Percentiles rank a stretch among this genome's conserved stretches.
phyloP scores from a whole-genome alignment of 2,888 invertebrate genomes.

The Masnerella sp. region DNA sequence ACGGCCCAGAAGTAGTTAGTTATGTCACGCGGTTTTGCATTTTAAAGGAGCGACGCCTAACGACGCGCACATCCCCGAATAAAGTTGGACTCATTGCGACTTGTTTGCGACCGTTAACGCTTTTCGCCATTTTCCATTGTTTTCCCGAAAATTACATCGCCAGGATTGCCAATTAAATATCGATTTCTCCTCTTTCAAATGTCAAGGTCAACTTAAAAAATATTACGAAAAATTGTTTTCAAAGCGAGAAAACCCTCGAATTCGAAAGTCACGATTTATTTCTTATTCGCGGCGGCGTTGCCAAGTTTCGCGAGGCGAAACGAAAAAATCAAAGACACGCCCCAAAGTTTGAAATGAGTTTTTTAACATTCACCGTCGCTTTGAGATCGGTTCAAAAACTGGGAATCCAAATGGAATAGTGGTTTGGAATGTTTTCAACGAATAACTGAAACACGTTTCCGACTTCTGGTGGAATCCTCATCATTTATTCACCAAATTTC shows the following conservation, averaged over 20 bases:
- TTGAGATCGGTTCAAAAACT: constrained; percentile 11
- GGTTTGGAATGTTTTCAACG: background rate
- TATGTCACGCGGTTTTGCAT: constrained; percentile 70
- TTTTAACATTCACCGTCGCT: constrained; percentile 33
- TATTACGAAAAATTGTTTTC: too few species aligned
- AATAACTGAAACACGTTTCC: background rate
- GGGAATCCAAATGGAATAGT: background rate
- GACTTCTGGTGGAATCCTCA: background rate
- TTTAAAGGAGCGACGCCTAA: constrained; percentile 70
- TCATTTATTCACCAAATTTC: background rate
- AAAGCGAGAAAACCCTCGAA: too few species aligned
- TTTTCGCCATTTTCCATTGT: too few species aligned
- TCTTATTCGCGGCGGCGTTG: constrained; percentile 16
- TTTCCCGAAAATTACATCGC: too few species aligned
- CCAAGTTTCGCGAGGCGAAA: constrained; percentile 27
- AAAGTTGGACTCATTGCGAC: too few species aligned
- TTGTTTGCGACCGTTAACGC: too few species aligned
- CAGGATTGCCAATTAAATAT: too few species aligned
- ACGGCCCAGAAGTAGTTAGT: constrained; percentile 68
- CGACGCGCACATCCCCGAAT: constrained; percentile 66
- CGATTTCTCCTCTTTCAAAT: too few species aligned
- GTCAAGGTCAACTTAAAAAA: too few species aligned
- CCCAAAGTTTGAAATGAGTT: constrained; percentile 47
- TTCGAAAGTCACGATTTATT: constrained; percentile 31
- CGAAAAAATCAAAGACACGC: constrained; percentile 39